Evolutionary conservation across 2,888 invertebrate species (phyloP), one percentile per base, ranked within the genome.

Genomic region (Tortricodes alternella): DNA sequence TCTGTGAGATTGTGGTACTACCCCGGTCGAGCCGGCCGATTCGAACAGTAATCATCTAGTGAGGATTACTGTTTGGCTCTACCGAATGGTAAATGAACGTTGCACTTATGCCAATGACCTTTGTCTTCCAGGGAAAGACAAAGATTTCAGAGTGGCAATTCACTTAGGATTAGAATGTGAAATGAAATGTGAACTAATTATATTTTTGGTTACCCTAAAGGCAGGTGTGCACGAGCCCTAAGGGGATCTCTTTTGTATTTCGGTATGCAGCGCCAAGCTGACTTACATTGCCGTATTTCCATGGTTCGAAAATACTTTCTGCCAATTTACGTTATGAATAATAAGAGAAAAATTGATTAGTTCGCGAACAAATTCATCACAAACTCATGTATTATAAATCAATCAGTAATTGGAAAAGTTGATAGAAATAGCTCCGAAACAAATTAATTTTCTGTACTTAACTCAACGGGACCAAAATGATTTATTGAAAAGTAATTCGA

Each of bases 361-460:
- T 49, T 49, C 19, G 16, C 55, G 21, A 49, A 55, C 55, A 55
- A 55, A 43, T 49, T 49, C 41, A 55, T 49, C 55, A 53, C 53
- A 43, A 55, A 43, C 55, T 55, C 55, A 49, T 49, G 55, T 55
- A 49, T 55, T 55, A 55, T 55, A 55, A 55, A 55, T 55, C 55
- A 55, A 41, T 49, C 29, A 21, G 35, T 55, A 49, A 55, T 55
- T 55, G 55, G 48, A 48, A 55, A 55, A 55, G 55, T 55, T 55
- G 48, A 49, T 49, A 43, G 41, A 55, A 55, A 49, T 43, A 43
- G 48, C 46, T 49, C 35, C 41, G 48, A 34, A 15, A 13, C 39
- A 46, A 48, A 55, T 55, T 55, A 55, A 49, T 49, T 55, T 55
- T 49, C 48, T 38, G 46, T 32, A 39, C 55, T 55, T 55, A 55